Evolutionary conservation across 2,113 vertebrate genomes (phyloP), one percentile per base, ranked within the genome.

Genomic region (Sterrhoptilus dennistouni): DNA sequence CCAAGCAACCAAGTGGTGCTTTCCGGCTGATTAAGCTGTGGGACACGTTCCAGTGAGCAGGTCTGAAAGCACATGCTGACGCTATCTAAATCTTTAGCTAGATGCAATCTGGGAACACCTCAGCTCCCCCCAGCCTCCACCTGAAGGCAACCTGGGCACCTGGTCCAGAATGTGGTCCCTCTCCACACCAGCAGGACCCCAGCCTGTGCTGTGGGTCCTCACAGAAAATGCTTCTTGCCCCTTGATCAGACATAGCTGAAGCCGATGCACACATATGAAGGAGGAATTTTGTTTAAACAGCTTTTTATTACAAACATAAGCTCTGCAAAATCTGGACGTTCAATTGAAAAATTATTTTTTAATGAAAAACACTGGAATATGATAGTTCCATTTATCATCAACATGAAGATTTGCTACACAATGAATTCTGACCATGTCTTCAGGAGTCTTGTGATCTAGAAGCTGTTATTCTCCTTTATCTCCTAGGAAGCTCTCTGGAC

Each of bases 101-200:
- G 14, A 0, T 29, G 38, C 69, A 86, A 47, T 21, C 45, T 83
- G 50, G n/a, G 68, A 87, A 77, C 19, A 22, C 7, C 7, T 80
- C 49, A 63, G 24, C 28, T 80, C 3, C 33, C 20, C 5, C 0
- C 25, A 31, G 23, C 31, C 13, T 59, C 29, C 22, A 31, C 4
- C 12, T 44, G 44, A 76, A 66, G 44, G 24, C 29, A 63, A 21
- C 8, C 23, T 50, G 35, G 15, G 25, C 18, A 27, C 38, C 5
- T 3, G 1, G 15, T 11, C 14, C 36, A 18, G 35, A 35, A 44
- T 8, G 11, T 1, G 1, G 6, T 40, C 21, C 59, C 18, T 42
- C 31, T 60, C 16, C 33, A 12, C 16, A 24, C 4, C 81, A 52
- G 59, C 49, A 72, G 38, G 35, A 24, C 25, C 12, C 20, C 27